These are phyloP conservation scores for Marcusenius ussheri DNA, from an alignment of 2,113 vertebrate species.

Conservation along the genomic window DNA sequence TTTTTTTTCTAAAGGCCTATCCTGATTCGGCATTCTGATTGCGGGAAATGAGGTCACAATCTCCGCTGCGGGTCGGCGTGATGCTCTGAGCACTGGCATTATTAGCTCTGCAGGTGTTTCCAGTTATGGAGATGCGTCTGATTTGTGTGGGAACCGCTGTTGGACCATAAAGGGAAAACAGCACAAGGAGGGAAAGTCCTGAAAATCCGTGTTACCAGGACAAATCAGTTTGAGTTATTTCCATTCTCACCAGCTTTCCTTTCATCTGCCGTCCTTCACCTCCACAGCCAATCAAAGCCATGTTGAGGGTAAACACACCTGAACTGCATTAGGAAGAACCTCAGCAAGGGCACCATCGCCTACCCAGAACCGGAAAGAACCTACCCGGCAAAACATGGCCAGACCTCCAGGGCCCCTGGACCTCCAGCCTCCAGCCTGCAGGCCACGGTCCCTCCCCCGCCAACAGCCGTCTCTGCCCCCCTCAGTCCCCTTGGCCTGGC, in stretches of 20 bases:
- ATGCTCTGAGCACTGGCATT: background rate
- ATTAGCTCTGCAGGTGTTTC: background rate
- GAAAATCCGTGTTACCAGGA: background rate
- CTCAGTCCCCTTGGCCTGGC: background rate
- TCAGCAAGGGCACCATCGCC: background rate
- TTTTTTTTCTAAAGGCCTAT: background rate
- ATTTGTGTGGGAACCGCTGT: background rate
- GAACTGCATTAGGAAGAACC: background rate
- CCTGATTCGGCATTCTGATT: constrained; percentile 15
- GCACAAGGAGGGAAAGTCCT: background rate
- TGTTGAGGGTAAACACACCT: background rate
- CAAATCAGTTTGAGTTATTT: background rate
- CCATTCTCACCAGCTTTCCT: background rate
- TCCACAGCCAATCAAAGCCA: background rate
- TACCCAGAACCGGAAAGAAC: background rate
- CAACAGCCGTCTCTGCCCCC: constrained; percentile 9
- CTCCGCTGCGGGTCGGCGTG: background rate
- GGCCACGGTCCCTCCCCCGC: constrained; percentile 1
- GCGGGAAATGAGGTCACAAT: background rate
- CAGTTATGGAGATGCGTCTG: background rate
- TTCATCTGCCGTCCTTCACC: background rate
- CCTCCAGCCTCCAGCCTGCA: background rate
- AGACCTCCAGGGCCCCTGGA: background rate
- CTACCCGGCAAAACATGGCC: background rate
- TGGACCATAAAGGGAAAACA: background rate